Base-by-base conservation (phyloP, 1,140 invertebrate species). In the Apis laboriosa region DNA sequence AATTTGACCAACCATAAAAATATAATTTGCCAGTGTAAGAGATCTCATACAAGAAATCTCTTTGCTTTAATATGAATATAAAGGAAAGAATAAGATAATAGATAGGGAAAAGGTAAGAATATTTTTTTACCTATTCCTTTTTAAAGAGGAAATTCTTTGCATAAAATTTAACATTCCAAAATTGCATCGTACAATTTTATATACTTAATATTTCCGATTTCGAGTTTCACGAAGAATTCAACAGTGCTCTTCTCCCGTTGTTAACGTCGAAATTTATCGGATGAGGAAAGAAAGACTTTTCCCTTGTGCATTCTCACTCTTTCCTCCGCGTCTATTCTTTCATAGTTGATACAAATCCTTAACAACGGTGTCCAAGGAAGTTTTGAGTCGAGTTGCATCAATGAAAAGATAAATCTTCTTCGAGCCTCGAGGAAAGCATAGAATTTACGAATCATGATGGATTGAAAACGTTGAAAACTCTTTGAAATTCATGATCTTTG, bases 321-420 rank as follows among this genome's bases (percentile, higher is more conserved):
- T 34, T 61, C 28, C 43, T 49, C 58, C 2, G n/a, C 1, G 21
- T 13, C 49, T 49, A 2, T 7, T 28, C 55, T 43, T 58, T n/a
- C 49, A 3, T 11, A 19, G 19, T 21, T 56, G 34, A 51, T 58
- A 67, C 61, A 55, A 56, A 81, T 76, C 74, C 55, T 67, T 8
- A 21, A 9, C 63, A 73, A 51, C 24, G 15, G 67, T 63, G 34
- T 67, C 53, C 8, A 67, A 17, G 15, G 55, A 73, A 58, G 28
- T 73, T 73, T 73, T 21, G 71, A 58, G 28, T 58, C 34, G 63
- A 15, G 28, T 58, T 61, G 72, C 49, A 72, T 81, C 79, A 75
- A 81, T 81, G 63, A 81, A 81, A 53, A 81, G 72, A 81, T 81
- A 81, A 76, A 81, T 81, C 63, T 67, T 55, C 24, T 81, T 76